A percentile compares a stretch with the other conserved stretches of the same genome.
These are phyloP conservation scores for Arrhopalites spinosus DNA, from an alignment of 2,888 invertebrate species.

Conservation along the genomic window DNA sequence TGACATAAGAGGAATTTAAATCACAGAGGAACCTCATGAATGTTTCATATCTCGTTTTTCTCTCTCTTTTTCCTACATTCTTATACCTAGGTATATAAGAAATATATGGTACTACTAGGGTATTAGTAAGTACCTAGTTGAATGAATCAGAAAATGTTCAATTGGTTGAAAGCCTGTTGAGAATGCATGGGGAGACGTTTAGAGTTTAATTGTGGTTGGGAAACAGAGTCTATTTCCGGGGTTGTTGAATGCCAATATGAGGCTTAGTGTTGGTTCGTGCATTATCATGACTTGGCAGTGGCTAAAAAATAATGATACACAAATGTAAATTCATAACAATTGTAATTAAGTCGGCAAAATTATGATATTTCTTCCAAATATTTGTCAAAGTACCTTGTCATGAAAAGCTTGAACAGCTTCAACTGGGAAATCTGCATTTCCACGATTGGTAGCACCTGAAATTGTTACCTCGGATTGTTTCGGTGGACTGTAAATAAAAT, in stretches of 20 bases:
- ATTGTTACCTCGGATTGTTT: slow-evolving; percentile 70
- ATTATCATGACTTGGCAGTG: slow-evolving; percentile 71
- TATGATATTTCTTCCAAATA: too few relatives aligned
- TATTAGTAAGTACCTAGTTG: too few relatives aligned
- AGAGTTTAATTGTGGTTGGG: too few relatives aligned
- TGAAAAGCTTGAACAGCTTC: slow-evolving; percentile 84
- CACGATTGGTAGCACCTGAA: slow-evolving; percentile 78
- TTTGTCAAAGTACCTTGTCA: slow-evolving; percentile 70
- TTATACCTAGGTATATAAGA: too few relatives aligned
- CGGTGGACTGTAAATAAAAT: slow-evolving; percentile 64
- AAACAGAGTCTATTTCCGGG: slow-evolving; percentile 72
- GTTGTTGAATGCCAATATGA: slow-evolving; percentile 78
- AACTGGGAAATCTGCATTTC: slow-evolving; percentile 84
- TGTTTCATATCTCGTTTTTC: too few relatives aligned
- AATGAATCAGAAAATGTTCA: background rate
- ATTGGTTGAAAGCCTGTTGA: background rate
- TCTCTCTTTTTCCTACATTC: too few relatives aligned
- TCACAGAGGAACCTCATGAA: too few relatives aligned
- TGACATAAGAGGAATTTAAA: too few relatives aligned
- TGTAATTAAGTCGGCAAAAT: too few relatives aligned
- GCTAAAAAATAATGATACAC: slow-evolving; percentile 58
- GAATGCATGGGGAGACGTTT: background rate
- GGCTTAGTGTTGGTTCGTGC: slow-evolving; percentile 63
- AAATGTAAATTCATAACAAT: too few relatives aligned
- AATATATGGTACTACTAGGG: too few relatives aligned